Percentiles rank a stretch among this genome's conserved stretches.
These are phyloP conservation scores for Cylloceria caligata DNA, from an alignment of 2,888 invertebrate genomes.

Conservation along the genomic window DNA sequence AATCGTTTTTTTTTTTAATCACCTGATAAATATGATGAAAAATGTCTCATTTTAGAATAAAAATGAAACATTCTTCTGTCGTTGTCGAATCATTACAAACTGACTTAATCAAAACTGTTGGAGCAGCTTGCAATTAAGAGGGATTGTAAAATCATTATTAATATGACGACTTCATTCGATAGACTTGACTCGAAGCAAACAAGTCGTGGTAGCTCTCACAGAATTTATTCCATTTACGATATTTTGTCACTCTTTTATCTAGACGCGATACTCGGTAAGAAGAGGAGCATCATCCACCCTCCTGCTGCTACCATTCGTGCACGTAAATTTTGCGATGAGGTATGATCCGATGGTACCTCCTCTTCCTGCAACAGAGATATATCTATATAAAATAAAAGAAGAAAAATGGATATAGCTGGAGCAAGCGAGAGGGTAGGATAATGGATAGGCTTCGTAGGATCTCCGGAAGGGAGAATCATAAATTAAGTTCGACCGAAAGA, in stretches of 20 bases:
- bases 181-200: no score
- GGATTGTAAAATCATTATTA: no score
- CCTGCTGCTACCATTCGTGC: conserved; percentile 26
- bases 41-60: no score
- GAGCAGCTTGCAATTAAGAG: no score
- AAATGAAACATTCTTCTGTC: no score
- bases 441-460: conserved; percentile 71
- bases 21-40: no score
- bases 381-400: conserved; percentile 53
- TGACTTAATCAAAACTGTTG: no score
- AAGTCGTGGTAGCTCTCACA: background rate
- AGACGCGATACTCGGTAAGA: conserved; percentile 27
- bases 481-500: conserved; percentile 77
- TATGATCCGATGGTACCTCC: conserved; percentile 39
- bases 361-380: conserved; percentile 13
- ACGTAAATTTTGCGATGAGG: conserved; percentile 48
- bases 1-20: no score
- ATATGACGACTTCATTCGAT: no score
- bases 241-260: conserved; percentile 44
- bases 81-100: no score
- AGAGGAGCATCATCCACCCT: conserved; percentile 16
- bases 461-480: conserved; percentile 74
- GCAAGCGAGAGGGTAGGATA: conserved; percentile 71
- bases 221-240: conserved; percentile 41
- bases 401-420: conserved; percentile 31